Evolutionary conservation across 2,797 vertebrate genomes (phyloP).

Genomic region (Sparidentex hasta): DNA sequence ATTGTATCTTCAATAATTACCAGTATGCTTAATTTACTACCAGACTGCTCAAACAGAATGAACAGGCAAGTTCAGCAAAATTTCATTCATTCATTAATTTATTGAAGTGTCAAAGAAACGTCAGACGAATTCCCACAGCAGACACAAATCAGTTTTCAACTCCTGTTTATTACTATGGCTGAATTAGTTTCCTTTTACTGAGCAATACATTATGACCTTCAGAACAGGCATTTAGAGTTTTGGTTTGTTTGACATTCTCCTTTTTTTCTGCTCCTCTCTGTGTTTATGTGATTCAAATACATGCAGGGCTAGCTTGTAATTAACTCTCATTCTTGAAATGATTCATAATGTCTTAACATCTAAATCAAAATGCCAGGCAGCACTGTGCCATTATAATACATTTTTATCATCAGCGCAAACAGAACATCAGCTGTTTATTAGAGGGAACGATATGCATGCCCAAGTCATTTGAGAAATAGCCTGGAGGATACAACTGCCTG

Average conservation of each 20-base stretch:
- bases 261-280: constrained; percentile 22
- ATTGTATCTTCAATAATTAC: constrained; percentile 58
- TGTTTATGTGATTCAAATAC: constrained; percentile 30
- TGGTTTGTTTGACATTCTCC: constrained; percentile 4
- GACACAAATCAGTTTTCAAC: constrained; percentile 58
- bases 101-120: constrained; percentile 57
- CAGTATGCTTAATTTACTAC: constrained; percentile 64
- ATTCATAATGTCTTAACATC: constrained; percentile 60
- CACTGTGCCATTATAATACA: constrained; percentile 46
- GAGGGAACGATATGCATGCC: constrained; percentile 60
- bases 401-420: constrained; percentile 67
- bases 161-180: constrained; percentile 40
- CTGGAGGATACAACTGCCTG: constrained; percentile 67
- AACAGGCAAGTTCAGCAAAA: constrained; percentile 66
- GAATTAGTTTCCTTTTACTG: constrained; percentile 36
- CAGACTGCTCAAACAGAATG: constrained; percentile 48
- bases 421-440: constrained; percentile 77
- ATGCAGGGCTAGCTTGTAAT: constrained; percentile 51
- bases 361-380: constrained; percentile 65
- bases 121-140: constrained; percentile 55
- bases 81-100: constrained; percentile 58
- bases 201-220: constrained; percentile 34
- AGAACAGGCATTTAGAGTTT: constrained; percentile 34
- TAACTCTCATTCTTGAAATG: constrained; percentile 55
- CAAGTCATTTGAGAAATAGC: constrained; percentile 73